Base-by-base conservation (phyloP, 2,888 invertebrate genomes). In the Euplexia lucipara region DNA sequence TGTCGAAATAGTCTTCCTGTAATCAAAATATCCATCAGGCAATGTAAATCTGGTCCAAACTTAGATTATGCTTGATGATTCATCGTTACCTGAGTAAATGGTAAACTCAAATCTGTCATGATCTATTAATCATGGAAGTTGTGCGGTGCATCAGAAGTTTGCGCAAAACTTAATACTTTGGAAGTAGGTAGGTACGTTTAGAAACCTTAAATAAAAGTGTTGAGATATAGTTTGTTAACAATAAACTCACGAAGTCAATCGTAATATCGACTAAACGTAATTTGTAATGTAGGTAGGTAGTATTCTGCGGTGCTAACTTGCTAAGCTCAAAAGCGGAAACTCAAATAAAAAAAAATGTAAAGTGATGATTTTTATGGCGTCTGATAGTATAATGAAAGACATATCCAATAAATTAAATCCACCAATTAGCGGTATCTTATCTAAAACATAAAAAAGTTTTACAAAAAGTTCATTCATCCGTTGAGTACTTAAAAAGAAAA, bases 31-130 rank as follows among this genome's bases (percentile, higher is more conserved):
- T 56, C 32, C 63, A 69, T 70, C 57, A 64, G 26, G 18, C 37
- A 54, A 70, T 75, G 75, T 49, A 70, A 74, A 74, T 61, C 34
- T 16, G 37, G 30, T 34, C 32, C 35, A 52, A 75, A 76, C 72
- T 76, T 72, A 65, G 56, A 76, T 72, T 65, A 62, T 59, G n/a
- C 64, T 49, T 44, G 35, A 5, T 16, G 47, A 60, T 49, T 44
- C 57, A 37, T 56, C 35, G 34, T 39, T 59, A 58, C 65, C 60
- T 75, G 35, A 39, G 41, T 34, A 45, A 42, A 20, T 35, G 35
- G 41, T 48, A 47, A 67, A 60, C 54, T 64, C 39, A 71, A 71
- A 76, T 71, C 76, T 76, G 72, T 65, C 76, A 68, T 3, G 52
- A 61, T 63, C 51, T 56, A 59, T 75, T 53, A 63, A 61, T 69